Base-by-base conservation (phyloP, 2,113 vertebrate species). In the Hippotragus niger region DNA sequence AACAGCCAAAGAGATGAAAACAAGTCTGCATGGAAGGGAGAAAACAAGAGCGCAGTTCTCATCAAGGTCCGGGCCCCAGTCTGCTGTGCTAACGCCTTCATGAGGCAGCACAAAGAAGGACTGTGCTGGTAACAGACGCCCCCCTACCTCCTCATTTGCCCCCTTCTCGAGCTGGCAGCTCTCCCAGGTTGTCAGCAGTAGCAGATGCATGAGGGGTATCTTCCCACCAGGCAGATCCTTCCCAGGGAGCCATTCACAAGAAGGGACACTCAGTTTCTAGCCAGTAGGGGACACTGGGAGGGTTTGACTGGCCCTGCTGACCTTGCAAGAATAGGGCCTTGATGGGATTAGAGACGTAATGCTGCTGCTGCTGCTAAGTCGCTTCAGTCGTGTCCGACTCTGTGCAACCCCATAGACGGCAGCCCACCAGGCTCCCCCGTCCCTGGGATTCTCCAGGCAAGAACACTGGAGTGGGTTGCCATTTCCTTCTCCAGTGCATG, bases 381-480 rank as follows among this genome's bases (percentile, higher is more conserved):
- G 0, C 52, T 53, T 53, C 17, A 53, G 52, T 53, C 0, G 17
- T 19, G 52, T 53, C 52, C 6, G 16, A 53, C 52, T 17, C 52
- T 53, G 52, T 53, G 52, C 6, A 0, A 53, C 52, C 52, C 16
- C 16, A 17, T 17, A 19, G 16, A 53, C 52, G 52, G 52, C 52
- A 53, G 52, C 52, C 52, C 52, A 53, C 2, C 6, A 53, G 52
- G 52, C 2, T 53, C 52, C 5, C 0, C 52, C 0, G 2, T 53
- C 17, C 17, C 52, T 53, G 52, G 52, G 52, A 19, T 19, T 7
- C 53, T 19, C 53, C 17, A 53, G 17, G 53, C 17, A 53, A 53
- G 6, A 53, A 19, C 17, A 53, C 6, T 53, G 52, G 52, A 53
- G 17, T 53, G 17, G 52, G 52, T 19, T 19, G 52, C 52, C 52